phyloP scores from a whole-genome alignment of 2,888 invertebrate genomes.

The Notodonta dromedarius region DNA sequence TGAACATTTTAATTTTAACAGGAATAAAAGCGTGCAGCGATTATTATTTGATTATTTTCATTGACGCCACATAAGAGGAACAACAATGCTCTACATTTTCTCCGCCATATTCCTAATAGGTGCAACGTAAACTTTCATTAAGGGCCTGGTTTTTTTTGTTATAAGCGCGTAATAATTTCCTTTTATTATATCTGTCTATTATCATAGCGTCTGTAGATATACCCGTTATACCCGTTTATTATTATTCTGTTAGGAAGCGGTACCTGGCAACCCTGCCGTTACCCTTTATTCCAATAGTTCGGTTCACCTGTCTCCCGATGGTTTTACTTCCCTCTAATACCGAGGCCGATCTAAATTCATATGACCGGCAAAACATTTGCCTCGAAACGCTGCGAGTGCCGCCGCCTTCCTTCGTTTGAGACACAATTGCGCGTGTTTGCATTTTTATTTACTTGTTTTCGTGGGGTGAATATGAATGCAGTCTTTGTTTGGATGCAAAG shows the following conservation, averaged over 20 bases:
- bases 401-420: slow-evolving; percentile 71
- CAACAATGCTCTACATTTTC: no score
- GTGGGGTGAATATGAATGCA: slow-evolving; percentile 79
- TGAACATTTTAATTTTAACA: no score
- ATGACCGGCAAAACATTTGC: slow-evolving; percentile 76
- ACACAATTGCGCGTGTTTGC: slow-evolving; percentile 81
- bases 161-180: no score
- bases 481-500: slow-evolving; percentile 72
- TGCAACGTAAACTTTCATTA: no score
- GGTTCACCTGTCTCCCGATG: slow-evolving; percentile 70
- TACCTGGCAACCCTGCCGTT: slow-evolving; percentile 44
- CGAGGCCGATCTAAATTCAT: slow-evolving; percentile 79
- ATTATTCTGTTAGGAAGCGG: background rate
- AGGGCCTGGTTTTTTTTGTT: no score
- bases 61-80: no score
- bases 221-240: background rate
- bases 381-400: slow-evolving; percentile 45
- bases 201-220: background rate
- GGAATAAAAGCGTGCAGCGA: no score
- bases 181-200: no score
- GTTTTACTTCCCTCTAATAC: slow-evolving; percentile 73
- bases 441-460: slow-evolving; percentile 82
- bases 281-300: slow-evolving; percentile 65
- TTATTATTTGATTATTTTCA: no score
- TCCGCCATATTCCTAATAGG: no score